Evolutionary conservation across 2,797 vertebrate species (phyloP).

Genomic region (Microtus californicus): DNA sequence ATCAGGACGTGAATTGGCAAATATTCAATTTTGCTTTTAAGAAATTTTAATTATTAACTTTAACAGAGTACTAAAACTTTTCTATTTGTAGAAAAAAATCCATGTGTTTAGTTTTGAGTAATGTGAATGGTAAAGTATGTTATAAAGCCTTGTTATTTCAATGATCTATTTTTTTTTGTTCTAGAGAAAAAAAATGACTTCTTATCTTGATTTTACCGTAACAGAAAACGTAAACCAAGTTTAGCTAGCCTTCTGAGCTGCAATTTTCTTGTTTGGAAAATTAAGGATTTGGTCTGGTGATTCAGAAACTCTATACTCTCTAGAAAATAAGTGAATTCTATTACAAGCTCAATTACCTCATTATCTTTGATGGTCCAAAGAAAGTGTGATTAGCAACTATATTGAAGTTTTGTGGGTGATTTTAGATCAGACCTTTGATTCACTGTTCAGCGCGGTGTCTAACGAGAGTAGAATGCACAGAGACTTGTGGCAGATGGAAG

Average conservation of each 20-base stretch:
- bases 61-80: constrained; percentile 82
- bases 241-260: constrained; percentile 19
- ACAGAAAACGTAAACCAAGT: not conserved
- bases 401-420: constrained; percentile 49
- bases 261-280: constrained; percentile 61
- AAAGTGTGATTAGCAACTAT: constrained; percentile 67
- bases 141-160: constrained; percentile 4
- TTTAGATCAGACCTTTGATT: constrained; percentile 58
- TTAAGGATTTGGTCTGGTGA: constrained; percentile 67
- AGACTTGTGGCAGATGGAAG: not conserved
- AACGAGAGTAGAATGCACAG: not conserved
- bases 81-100: constrained; percentile 55
- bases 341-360: constrained; percentile 63
- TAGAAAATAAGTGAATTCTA: constrained; percentile 69
- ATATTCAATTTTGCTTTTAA: constrained; percentile 86
- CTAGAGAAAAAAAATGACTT: not conserved
- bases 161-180: not conserved
- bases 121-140: constrained; percentile 5
- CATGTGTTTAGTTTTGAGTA: constrained; percentile 54
- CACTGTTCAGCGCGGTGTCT: constrained; percentile 28
- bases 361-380: constrained; percentile 63
- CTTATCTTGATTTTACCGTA: not conserved
- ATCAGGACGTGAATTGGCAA: constrained; percentile 84
- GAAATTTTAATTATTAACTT: constrained; percentile 85
- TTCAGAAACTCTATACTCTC: constrained; percentile 70